Conservation (phyloP, 2,113 vertebrate genomes). For the Brienomyrus longianalis region DNA sequence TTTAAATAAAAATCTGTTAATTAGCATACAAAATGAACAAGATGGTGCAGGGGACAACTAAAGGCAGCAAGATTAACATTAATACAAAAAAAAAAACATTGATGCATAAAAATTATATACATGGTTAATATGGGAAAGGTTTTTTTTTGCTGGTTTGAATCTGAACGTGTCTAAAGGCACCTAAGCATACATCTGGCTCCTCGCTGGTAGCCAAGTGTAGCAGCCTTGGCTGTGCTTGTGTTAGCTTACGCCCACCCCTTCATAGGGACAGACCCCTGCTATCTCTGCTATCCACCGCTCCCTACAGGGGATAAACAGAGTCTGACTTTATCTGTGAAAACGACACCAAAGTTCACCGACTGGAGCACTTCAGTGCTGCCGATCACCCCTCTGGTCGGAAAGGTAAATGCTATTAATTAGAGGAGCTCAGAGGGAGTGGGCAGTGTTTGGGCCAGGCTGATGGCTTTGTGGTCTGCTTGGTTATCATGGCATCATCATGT, state of each 20-base stretch:
- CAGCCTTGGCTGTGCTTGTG: neutral
- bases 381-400: neutral
- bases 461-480: neutral
- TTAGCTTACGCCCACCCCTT: neutral
- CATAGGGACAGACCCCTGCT: neutral
- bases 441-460: neutral
- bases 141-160: neutral
- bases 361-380: neutral
- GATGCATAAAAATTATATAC: neutral
- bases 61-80: neutral
- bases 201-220: neutral
- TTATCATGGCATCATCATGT: neutral
- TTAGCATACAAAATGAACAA: neutral
- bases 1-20: neutral
- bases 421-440: neutral
- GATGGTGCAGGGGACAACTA: neutral
- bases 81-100: neutral
- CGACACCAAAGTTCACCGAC: neutral
- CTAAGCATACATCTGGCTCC: neutral
- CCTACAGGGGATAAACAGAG: neutral
- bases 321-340: neutral
- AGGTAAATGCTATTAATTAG: neutral
- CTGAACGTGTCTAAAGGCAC: neutral
- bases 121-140: neutral
- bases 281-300: neutral